Evolutionary conservation across 2,113 vertebrate species (phyloP), one percentile per base, ranked within the genome.

Genomic region (Perca fluviatilis): DNA sequence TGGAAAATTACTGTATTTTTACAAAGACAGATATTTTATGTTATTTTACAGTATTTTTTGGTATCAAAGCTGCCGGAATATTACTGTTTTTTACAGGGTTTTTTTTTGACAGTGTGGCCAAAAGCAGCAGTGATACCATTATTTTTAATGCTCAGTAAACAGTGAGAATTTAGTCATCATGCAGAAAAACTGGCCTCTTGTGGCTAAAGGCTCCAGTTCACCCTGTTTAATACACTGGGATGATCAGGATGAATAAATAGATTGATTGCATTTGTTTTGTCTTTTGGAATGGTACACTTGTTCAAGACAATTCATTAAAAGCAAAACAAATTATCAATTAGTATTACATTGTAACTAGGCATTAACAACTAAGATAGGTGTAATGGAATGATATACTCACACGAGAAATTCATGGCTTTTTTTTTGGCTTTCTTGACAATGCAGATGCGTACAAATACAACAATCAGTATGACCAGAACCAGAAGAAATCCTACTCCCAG

Each of bases 131-230:
- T 33, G 2, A 60, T 19, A 10, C 2, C 1, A 14, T 49, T 27
- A 57, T 27, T 19, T 19, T 60, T 7, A 30, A 30, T 33, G 43
- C 7, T 25, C 23, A 19, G 27, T 4, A 78, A 51, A 27, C 2
- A 16, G 15, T 65, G 60, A 62, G 33, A 62, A 23, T 63, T 25
- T 6, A 54, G 25, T 12, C 15, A 30, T 27, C 19, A 36, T 56
- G 62, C 21, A 51, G 76, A 51, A 53, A 79, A 63, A 76, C 62
- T 86, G 80, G 16, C 90, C 80, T 74, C 90, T 78, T 51, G 76
- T 88, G 91, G 82, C 19, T 23, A 69, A 53, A 23, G 54, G 3
- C 62, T 65, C 8, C 10, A 67, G 0, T 51, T 27, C 77, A 66
- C 4, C 13, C 36, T 50, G 47, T 16, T 12, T 0, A 33, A 65